Evolutionary conservation across 2,113 vertebrate species (phyloP).

Genomic region (Zonotrichia leucophrys): DNA sequence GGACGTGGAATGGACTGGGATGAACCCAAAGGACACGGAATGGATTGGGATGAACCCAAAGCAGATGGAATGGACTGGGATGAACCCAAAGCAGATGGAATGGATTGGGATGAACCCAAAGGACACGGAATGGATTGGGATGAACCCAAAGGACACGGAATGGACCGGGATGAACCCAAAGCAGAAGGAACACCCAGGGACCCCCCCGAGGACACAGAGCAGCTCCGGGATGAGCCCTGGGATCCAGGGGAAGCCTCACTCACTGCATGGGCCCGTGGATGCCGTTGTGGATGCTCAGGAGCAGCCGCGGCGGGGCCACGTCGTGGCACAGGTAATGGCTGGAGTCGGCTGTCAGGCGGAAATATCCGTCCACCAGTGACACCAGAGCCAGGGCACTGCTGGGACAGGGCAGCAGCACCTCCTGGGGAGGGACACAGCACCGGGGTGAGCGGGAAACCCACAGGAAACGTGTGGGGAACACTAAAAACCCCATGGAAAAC

Average conservation of each 20-base stretch:
- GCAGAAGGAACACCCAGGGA: neutral
- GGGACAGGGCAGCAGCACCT: conserved; percentile 77
- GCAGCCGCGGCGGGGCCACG: conserved; percentile 87
- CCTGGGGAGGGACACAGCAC: conserved; percentile 64
- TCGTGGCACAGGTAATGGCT: conserved; percentile 92
- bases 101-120: no score
- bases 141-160: no score
- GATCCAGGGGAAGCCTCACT: conserved; percentile 16
- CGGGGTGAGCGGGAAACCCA: neutral
- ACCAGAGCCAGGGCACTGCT: conserved; percentile 81
- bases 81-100: accelerated
- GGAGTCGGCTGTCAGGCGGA: conserved; percentile 88
- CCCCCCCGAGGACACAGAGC: neutral
- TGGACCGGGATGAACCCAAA: no score
- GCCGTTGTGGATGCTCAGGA: conserved; percentile 81
- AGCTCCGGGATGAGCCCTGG: neutral
- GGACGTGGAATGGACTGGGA: neutral
- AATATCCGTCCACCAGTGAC: conserved; percentile 90
- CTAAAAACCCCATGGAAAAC: no score
- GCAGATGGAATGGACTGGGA: no score
- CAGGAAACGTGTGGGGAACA: no score
- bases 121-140: no score
- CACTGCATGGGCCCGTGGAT: conserved; percentile 92
- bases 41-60: no score
- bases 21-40: no score